phyloP scores from a whole-genome alignment of 30 jellyfish, hydroid and myxozoan species.

The Morbakka virulenta region DNA sequence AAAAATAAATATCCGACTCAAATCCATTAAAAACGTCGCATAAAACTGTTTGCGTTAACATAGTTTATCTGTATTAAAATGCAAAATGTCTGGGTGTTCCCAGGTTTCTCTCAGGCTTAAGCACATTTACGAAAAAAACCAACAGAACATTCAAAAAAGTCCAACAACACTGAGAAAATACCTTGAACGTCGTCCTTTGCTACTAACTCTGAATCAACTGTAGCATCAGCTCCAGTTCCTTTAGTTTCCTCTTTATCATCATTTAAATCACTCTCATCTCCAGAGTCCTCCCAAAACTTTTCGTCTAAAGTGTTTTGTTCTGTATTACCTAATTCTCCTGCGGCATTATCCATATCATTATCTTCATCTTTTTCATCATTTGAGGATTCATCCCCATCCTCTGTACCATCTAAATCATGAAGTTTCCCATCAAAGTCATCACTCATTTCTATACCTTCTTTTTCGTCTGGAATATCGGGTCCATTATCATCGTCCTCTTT shows the following conservation, averaged over 20 bases:
- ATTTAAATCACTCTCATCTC: constrained; percentile 75
- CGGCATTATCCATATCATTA: constrained; percentile 73
- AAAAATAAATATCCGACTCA: no score
- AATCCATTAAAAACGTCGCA: no score
- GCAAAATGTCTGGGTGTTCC: no score
- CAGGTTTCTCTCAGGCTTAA: no score
- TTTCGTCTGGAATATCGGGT: constrained; percentile 68
- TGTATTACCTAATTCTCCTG: constrained; percentile 81
- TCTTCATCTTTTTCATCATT: constrained; percentile 50
- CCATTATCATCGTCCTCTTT: constrained; percentile 56
- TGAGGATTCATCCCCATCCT: constrained; percentile 31
- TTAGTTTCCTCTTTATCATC: constrained; percentile 60
- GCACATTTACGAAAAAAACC: no score
- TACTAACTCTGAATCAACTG: constrained; percentile 77
- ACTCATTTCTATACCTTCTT: constrained; percentile 96
- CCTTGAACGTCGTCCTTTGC: constrained; percentile 94
- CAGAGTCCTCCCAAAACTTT: constrained; percentile 91
- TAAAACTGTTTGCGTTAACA: no score
- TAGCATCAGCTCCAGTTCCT: constrained; percentile 84
- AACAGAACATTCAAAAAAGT: no score
- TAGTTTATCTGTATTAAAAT: no score
- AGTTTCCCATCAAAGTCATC: constrained; percentile 93
- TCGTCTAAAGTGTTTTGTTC: constrained; percentile 78
- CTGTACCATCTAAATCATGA: constrained; percentile 89
- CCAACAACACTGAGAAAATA: not conserved